Conservation (phyloP, 2,797 vertebrate species). For the Coilia nasus region DNA sequence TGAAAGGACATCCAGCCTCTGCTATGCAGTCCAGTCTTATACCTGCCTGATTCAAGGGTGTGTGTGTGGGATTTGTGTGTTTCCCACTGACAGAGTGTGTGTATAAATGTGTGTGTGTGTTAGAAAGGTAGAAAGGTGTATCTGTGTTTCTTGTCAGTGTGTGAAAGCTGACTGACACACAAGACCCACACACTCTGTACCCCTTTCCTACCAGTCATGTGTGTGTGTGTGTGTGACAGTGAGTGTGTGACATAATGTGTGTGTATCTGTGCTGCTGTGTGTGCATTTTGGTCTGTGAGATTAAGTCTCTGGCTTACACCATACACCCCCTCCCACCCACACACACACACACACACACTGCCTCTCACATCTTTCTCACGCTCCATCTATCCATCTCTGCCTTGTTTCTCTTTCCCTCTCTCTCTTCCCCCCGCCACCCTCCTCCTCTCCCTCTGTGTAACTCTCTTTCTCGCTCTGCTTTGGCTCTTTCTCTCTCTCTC, state of each 20-base stretch:
- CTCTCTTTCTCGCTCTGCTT: constrained; percentile 11
- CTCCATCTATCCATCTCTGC: constrained; percentile 21
- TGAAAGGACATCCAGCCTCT: constrained; percentile 22
- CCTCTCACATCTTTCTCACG: constrained; percentile 35
- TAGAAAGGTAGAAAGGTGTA: constrained; percentile 19
- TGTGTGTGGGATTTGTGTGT: background rate
- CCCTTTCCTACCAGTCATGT: background rate
- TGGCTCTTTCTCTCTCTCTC: background rate
- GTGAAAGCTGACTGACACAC: background rate
- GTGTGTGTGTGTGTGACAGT: too few relatives aligned
- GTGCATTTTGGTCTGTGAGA: too few relatives aligned
- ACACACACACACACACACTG: background rate
- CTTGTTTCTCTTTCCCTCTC: background rate
- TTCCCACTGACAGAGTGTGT: background rate
- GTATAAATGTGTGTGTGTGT: constrained; percentile 31
- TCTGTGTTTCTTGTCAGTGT: constrained; percentile 21
- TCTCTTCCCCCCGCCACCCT: background rate
- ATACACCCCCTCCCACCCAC: background rate
- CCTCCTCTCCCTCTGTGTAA: background rate
- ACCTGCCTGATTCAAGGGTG: constrained; percentile 34
- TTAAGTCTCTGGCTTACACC: background rate
- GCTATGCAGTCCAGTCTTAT: constrained; percentile 54
- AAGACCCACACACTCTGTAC: background rate
- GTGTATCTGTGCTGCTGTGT: too few relatives aligned
- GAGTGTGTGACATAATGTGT: too few relatives aligned